These are phyloP conservation scores for Neogobius melanostomus DNA, from an alignment of 2,113 vertebrate genomes.

Conservation along the genomic window DNA sequence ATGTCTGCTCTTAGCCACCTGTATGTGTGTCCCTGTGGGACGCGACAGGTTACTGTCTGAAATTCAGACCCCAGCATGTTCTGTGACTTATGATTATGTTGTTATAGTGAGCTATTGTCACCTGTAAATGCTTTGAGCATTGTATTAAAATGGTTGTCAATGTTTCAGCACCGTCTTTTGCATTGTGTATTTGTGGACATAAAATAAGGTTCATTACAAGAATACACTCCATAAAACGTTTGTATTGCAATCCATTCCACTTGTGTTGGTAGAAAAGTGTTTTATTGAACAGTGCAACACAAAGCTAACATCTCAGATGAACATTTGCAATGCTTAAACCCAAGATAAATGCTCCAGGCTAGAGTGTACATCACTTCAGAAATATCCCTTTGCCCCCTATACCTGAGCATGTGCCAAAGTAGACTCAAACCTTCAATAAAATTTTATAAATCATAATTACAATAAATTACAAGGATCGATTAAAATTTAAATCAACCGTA, in stretches of 20 bases:
- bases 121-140: conserved; percentile 19
- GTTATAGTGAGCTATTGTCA: conserved; percentile 16
- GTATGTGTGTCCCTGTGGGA: conserved; percentile 67
- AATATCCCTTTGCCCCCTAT: conserved; percentile 58
- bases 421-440: conserved; percentile 13
- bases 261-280: conserved; percentile 62
- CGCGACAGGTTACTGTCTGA: conserved; percentile 68
- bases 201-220: not conserved
- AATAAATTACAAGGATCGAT: conserved; percentile 34
- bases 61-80: conserved; percentile 74
- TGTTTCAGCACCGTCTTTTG: conserved; percentile 13
- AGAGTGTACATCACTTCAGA: conserved; percentile 11
- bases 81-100: conserved; percentile 57
- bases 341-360: not conserved
- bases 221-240: conserved; percentile 60
- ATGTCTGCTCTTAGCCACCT: conserved; percentile 36
- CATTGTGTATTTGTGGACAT: too few species aligned
- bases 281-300: conserved; percentile 55
- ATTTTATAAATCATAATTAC: conserved; percentile 32
- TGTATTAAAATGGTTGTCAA: conserved; percentile 15
- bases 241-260: conserved; percentile 73
- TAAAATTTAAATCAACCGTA: conserved; percentile 24
- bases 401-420: conserved; percentile 35
- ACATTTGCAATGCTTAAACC: conserved; percentile 58
- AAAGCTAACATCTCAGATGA: conserved; percentile 18